Base-by-base conservation (phyloP, 2,113 vertebrate genomes). In the Syrmaticus mikado region DNA sequence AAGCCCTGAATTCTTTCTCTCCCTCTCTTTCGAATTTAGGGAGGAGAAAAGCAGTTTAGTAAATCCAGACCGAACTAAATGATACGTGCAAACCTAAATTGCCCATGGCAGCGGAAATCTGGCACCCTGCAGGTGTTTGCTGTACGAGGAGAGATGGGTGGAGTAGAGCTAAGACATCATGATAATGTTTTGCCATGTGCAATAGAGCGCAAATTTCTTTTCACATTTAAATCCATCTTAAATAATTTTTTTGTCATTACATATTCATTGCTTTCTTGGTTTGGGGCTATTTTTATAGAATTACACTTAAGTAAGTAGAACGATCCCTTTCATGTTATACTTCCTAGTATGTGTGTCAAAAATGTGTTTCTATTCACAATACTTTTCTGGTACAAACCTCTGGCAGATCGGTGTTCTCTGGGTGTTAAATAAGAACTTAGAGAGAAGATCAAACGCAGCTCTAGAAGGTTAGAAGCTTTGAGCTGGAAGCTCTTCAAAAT, bases 101-200 rank as follows among this genome's bases (percentile, higher is more conserved):
- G 97, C 90, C 94, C 95, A 85, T 15, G 93, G 94, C 92, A 80
- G 90, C 70, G 93, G 96, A 97, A 96, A 93, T 94, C 67, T 81
- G 89, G 15, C 94, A 90, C 91, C 92, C 87, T 95, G 53, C 79
- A 72, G 94, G 70, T 91, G 19, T 96, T 94, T 96, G 87, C 94
- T 85, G 91, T 58, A 14, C 67, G 78, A 93, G 82, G 89, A 79
- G 87, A 79, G 75, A 48, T 89, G 94, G 97, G 97, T 97, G 96
- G 96, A 85, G 97, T 55, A 61, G 80, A 67, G 61, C 70, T 89
- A 61, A 87, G 82, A 18, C 79, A 95, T 94, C 93, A 64, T 0
- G 3, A 66, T 61, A 21, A 61, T 93, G 94, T 95, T 96, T 85
- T 80, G 80, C 58, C 64, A 43, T 68, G 79, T 91, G 91, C 70